Base-by-base conservation (phyloP, 2,888 invertebrate genomes). In the Rhogogaster chlorosoma region DNA sequence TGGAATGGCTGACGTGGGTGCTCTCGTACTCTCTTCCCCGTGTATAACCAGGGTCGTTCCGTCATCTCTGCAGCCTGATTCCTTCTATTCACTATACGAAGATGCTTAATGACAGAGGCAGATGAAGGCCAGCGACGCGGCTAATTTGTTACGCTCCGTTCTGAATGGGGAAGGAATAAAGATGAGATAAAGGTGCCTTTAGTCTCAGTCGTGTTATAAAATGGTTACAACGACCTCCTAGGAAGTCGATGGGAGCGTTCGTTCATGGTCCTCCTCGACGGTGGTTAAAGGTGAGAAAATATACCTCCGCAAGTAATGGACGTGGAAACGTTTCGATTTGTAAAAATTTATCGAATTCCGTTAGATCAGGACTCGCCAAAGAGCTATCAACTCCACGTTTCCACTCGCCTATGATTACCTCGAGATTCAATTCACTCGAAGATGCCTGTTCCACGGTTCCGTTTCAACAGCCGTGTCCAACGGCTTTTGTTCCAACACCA, bases 141-240 rank as follows among this genome's bases (percentile, higher is more conserved):
- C 83, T 83, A 83, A 83, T 83, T 83, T 83, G 83, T 83, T 83
- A 83, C 83, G 83, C 83, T 83, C 67, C 45, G 83, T 67, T 83
- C 67, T 70, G 83, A 83, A 83, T 70, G 83, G 83, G 26, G 29
- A 38, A 83, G 83, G 53, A 83, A 83, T 83, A 83, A 83, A 83
- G 83, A 83, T 80, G 80, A 80, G 61, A 80, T 80, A 61, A 80
- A 80, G 80, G 80, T 61, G 7, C 36, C 61, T 61, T 36, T 22
- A 61, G 61, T 80, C 80, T 80, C 80, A 80, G 57, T 80, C 57
- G 57, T 80, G 61, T 80, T 80, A 80, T 80, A 80, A 80, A 80
- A 80, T 61, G 80, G 80, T 80, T 80, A 80, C 61, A 80, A 80
- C 80, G 80, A 80, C 80, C 80, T 80, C 80, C 80, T 61, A 80